Conservation (phyloP, 2,113 vertebrate species). For the Podarcis cretensis region DNA sequence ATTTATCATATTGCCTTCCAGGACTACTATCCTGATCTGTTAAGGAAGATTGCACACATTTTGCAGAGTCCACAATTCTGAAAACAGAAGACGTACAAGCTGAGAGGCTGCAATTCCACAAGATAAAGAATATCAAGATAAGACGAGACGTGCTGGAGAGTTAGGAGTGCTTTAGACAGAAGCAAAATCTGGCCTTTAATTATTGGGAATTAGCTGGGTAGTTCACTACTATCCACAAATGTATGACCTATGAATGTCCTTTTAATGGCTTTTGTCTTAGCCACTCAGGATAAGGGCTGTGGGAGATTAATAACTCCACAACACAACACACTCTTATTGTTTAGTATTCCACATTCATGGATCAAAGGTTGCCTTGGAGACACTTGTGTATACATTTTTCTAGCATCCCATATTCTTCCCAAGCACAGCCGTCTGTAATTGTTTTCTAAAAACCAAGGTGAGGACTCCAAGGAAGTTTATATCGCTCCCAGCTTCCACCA, state of each 20-base stretch:
- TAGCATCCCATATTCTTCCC: neutral
- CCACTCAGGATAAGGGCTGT: neutral
- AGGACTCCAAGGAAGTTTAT: neutral
- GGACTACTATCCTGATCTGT: conserved; percentile 2
- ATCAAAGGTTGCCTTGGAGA: neutral
- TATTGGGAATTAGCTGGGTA: neutral
- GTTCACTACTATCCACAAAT: neutral
- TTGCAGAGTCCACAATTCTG: conserved; percentile 9
- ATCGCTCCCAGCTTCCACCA: neutral
- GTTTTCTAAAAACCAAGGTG: conserved; percentile 1
- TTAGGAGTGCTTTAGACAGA: neutral
- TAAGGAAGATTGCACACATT: neutral
- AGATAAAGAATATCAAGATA: neutral
- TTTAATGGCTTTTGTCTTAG: conserved; percentile 3
- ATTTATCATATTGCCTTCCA: conserved; percentile 34
- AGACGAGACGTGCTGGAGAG: neutral
- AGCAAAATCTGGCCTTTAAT: neutral
- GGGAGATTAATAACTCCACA: conserved; percentile 7
- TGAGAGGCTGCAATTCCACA: conserved; percentile 1
- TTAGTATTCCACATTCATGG: neutral
- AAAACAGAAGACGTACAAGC: conserved; percentile 35
- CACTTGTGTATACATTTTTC: conserved; percentile 14
- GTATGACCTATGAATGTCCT: neutral
- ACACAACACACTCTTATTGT: neutral
- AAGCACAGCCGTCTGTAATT: neutral